A percentile compares a stretch with the other conserved stretches of the same genome.
phyloP scores from a whole-genome alignment of 2,888 invertebrate genomes.

The Podabrus alpinus region DNA sequence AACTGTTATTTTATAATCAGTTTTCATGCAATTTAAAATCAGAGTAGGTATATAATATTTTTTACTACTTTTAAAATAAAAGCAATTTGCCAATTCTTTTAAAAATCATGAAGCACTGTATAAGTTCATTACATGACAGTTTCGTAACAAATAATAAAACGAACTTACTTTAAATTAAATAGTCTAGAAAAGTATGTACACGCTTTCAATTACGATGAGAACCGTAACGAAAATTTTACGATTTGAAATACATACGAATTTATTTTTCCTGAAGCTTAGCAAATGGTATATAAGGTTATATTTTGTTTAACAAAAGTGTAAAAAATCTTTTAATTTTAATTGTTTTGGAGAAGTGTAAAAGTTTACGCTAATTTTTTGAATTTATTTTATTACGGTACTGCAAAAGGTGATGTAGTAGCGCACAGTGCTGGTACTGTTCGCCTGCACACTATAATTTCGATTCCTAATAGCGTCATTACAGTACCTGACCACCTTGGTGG shows the following conservation, averaged over 20 bases:
- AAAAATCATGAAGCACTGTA: background rate
- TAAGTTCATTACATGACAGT: background rate
- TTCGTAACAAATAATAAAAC: background rate
- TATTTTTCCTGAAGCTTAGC: background rate
- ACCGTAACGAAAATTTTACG: background rate
- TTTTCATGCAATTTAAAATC: background rate
- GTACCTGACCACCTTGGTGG: slow-evolving; percentile 24
- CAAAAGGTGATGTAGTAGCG: slow-evolving; percentile 36
- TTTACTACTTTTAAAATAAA: background rate
- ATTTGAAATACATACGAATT: background rate
- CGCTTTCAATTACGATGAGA: background rate
- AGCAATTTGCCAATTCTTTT: background rate
- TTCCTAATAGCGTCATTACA: slow-evolving; percentile 44
- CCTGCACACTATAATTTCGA: slow-evolving; percentile 51
- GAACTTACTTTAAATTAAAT: background rate
- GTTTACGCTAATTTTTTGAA: background rate
- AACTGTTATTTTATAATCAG: background rate
- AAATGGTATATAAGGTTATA: background rate
- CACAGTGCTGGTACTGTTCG: slow-evolving; percentile 43
- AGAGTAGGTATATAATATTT: too few species aligned
- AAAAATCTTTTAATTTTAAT: background rate
- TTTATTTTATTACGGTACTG: background rate
- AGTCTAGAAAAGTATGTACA: background rate
- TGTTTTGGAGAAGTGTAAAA: background rate
- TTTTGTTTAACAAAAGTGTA: background rate